Evolutionary conservation across 2,888 invertebrate species (phyloP), one percentile per base, ranked within the genome.

Genomic region (Apamea epomidion): DNA sequence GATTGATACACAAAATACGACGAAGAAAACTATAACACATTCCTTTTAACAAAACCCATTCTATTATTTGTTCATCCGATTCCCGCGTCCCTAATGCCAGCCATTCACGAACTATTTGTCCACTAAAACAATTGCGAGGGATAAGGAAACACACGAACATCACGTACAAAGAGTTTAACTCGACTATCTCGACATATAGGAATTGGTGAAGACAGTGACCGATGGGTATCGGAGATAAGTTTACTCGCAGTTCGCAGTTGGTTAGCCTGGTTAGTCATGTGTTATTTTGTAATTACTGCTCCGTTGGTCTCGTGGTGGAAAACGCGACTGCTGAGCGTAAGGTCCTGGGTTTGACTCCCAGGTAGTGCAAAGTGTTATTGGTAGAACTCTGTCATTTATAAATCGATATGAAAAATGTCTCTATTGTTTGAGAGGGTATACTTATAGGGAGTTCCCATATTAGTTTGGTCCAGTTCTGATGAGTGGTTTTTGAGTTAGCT

Each of bases 21-120:
- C 12, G 6, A 45, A 42, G 7, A 51, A 45, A 62, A 6, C 21
- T 10, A 16, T 2, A 60, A 42, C 16, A 73, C 68, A 60, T 58
- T n/a, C 18, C 29, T 71, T 62, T 75, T 25, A 81, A 73, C 62
- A 74, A 76, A 83, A 78, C 60, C 77, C 64, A 84, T 86, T 69
- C 69, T 67, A 74, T 76, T 82, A 78, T 71, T 72, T 83, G 75
- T 69, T 81, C 74, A 77, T 69, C 74, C 83, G 78, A 83, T 85
- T 83, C 58, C 54, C 81, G 48, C 32, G 88, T 87, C 91, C 91
- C 91, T 91, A 81, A 78, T 91, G 90, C 89, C 83, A 90, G 87
- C 92, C 92, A 91, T 85, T 88, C 74, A 82, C 90, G 92, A 93
- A 93, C 94, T 94, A 93, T 94, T 94, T 94, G 94, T 94, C 93